phyloP scores from a whole-genome alignment of 2,113 vertebrate genomes.

The Rhagologus leucostigma region DNA sequence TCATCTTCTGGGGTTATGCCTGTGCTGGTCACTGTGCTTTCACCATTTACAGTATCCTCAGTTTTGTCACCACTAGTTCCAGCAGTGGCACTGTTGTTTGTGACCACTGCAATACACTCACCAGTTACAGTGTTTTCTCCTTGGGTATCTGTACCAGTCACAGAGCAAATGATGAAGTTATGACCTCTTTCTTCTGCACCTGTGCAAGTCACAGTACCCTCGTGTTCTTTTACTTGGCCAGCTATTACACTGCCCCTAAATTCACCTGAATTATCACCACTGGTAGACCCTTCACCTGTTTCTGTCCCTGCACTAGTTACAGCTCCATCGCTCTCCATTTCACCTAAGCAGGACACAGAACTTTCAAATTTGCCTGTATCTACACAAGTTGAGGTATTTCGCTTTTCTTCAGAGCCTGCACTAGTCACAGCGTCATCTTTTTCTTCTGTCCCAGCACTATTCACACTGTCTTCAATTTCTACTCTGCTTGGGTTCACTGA shows the following conservation, averaged over 20 bases:
- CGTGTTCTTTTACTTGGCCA: constrained; percentile 50
- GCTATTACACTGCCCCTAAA: constrained; percentile 13
- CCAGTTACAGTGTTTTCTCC: constrained; percentile 54
- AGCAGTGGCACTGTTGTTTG: background rate
- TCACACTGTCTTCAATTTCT: background rate
- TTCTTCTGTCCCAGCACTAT: constrained; percentile 71
- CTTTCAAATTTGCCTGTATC: constrained; percentile 19
- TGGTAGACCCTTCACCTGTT: constrained; percentile 51
- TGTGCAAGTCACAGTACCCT: constrained; percentile 75
- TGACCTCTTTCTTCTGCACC: constrained; percentile 43
- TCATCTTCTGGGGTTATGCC: constrained; percentile 78
- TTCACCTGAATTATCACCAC: constrained; percentile 30
- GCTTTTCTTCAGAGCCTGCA: constrained; percentile 74
- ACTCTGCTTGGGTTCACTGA: background rate
- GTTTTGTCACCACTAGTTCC: constrained; percentile 44
- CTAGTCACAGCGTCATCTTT: constrained; percentile 82
- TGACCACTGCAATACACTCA: background rate
- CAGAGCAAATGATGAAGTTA: constrained; percentile 41
- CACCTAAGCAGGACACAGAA: constrained; percentile 44
- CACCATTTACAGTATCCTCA: constrained; percentile 65
- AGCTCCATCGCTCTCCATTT: constrained; percentile 73
- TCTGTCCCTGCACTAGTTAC: constrained; percentile 80
- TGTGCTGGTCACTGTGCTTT: constrained; percentile 78
- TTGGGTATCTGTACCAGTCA: constrained; percentile 49
- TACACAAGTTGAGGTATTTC: constrained; percentile 3